Base-by-base conservation (phyloP, 2,113 vertebrate genomes). In the Podilymbus podiceps region DNA sequence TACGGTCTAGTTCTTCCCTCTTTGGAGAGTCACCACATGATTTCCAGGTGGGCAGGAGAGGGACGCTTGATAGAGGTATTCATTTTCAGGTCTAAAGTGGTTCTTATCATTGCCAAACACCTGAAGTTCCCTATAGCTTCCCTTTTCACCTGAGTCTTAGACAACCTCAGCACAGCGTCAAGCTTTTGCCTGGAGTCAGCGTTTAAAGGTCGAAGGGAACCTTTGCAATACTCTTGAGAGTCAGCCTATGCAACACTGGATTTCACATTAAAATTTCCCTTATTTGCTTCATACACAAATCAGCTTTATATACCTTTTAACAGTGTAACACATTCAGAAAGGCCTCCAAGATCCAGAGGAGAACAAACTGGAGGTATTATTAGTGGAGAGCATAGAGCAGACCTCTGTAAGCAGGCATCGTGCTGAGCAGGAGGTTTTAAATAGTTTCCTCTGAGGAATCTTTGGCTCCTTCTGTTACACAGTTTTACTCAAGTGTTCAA, bases 391-490 rank as follows among this genome's bases (percentile, higher is more conserved):
- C 31, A 87, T 90, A 79, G 80, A 95, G 68, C 66, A 76, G 85
- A 85, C 64, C 74, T 64, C 75, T 87, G 52, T 64, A 89, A 94
- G 86, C 58, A 77, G 74, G 67, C 50, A 2, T 77, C 17, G 4
- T 7, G 2, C 74, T 85, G 72, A 89, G 77, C 76, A 64, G 50
- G 66, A 92, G 91, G 73, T 80, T 91, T 93, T 95, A 92, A 95
- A 97, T 89, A 85, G 74, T 85, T 94, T 67, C 92, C 68, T 92
- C 92, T 81, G 84, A 92, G 63, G 88, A 60, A 92, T 52, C 63
- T 96, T 96, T 64, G 78, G 62, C 92, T 97, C 31, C 96, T 95
- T 97, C 94, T 92, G 87, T 96, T 96, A 95, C 96, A 95, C 93
- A 71, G 82, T 96, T 97, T 93, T 91, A 87, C 82, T 96, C 71